These are phyloP conservation scores for Oncorhynchus nerka DNA, from an alignment of 2,113 vertebrate genomes.

Conservation along the genomic window DNA sequence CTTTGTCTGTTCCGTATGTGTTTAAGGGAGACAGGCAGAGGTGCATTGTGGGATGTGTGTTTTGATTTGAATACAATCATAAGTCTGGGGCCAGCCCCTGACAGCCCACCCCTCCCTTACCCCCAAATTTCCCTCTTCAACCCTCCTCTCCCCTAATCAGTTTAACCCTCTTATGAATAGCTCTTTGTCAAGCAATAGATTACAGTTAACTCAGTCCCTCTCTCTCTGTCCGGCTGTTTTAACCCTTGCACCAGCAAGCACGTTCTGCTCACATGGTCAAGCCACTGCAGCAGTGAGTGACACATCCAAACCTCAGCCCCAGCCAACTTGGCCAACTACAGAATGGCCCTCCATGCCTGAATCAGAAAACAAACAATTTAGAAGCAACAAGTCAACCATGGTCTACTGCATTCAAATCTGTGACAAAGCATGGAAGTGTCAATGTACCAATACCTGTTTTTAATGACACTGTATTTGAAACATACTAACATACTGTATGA, in stretches of 20 bases:
- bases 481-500: too few species aligned
- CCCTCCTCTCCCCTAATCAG: conserved; percentile 74
- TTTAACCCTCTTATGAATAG: conserved; percentile 81
- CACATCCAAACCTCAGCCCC: too few species aligned
- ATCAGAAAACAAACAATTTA: too few species aligned
- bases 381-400: too few species aligned
- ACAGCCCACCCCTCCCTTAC: conserved; percentile 49
- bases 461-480: too few species aligned
- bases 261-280: background rate
- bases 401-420: too few species aligned
- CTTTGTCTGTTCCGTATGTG: conserved; percentile 70
- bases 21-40: conserved; percentile 59
- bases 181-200: conserved; percentile 79
- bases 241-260: conserved; percentile 44
- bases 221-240: conserved; percentile 51
- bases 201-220: conserved; percentile 76
- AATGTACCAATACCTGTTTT: too few species aligned
- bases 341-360: too few species aligned
- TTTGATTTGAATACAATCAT: conserved; percentile 83
- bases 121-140: conserved; percentile 72
- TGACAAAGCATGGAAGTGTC: background rate
- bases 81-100: conserved; percentile 61
- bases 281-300: background rate
- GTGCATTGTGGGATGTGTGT: conserved; percentile 79
- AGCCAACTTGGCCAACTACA: too few species aligned